These are phyloP conservation scores for Aradophagus sp. DNA, from an alignment of 1,140 invertebrate species.

Conservation along the genomic window DNA sequence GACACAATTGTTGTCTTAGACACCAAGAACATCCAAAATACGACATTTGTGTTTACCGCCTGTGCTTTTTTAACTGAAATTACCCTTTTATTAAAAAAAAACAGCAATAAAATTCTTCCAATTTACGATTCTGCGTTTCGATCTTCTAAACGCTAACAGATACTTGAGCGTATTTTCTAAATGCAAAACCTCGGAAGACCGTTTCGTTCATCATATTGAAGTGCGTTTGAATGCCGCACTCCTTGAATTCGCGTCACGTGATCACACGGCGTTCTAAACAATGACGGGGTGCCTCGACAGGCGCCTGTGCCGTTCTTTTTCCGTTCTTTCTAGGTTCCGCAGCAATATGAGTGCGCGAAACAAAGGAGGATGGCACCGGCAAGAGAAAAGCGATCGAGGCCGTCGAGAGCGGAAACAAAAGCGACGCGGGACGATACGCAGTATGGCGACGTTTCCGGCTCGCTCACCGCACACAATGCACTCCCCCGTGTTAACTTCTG, in stretches of 20 bases:
- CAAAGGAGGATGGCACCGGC: constrained; percentile 51
- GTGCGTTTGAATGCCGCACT: too few relatives aligned
- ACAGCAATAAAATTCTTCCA: too few relatives aligned
- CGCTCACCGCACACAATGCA: constrained; percentile 74
- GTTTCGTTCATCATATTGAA: too few relatives aligned
- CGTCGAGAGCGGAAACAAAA: constrained; percentile 73
- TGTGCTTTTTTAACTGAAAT: too few relatives aligned
- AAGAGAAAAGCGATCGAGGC: constrained; percentile 67
- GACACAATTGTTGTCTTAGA: too few relatives aligned
- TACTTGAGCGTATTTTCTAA: too few relatives aligned
- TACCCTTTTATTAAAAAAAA: too few relatives aligned
- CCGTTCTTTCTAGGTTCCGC: constrained; percentile 27
- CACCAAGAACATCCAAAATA: too few relatives aligned
- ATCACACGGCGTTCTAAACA: constrained; percentile 34
- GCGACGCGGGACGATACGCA: constrained; percentile 68
- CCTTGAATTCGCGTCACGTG: constrained; percentile 4
- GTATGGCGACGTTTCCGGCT: constrained; percentile 74
- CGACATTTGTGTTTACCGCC: too few relatives aligned
- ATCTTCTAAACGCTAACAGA: too few relatives aligned
- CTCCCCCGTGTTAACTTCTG: constrained; percentile 70
- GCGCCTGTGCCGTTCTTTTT: constrained; percentile 32
- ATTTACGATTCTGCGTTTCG: too few relatives aligned
- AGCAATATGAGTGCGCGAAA: constrained; percentile 42
- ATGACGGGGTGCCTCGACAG: constrained; percentile 24
- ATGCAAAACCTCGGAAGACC: too few relatives aligned